Evolutionary conservation across 2,888 invertebrate genomes (phyloP), one percentile per base, ranked within the genome.

Genomic region (Psylliodes chrysocephalus): DNA sequence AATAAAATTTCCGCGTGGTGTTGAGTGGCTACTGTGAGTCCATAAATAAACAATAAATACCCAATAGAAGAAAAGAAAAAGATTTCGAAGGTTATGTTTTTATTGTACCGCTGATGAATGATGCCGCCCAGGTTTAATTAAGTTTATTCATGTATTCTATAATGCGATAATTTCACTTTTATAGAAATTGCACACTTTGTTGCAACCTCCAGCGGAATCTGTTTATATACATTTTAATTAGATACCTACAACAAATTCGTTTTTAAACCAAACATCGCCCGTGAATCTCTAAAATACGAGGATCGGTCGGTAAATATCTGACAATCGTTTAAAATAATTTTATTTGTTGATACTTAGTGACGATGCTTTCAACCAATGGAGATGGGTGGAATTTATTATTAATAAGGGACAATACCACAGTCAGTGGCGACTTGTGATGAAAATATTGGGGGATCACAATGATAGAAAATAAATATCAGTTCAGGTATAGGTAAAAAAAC

Each of bases 131-230:
- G 19, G n/a, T 12, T 8, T 51, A n/a, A n/a, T n/a, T 33, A 51
- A 51, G 30, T 51, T 33, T 15, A 51, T 18, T 51, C 18, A 51
- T 18, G 30, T 51, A 51, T 33, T 33, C 17, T 10, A 51, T 51
- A 14, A 51, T 30, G 30, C 49, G 49, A 30, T 49, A 14, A 49
- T 28, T 49, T 49, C 17, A 49, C 49, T 51, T 51, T 51, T 18
- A 51, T 51, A 33, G 51, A 51, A 33, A 33, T 51, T 51, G 33
- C 30, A 1, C 6, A 51, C 0, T 30, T 8, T 30, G 30, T 30
- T 2, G 8, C 14, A 14, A 35, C 35, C 14, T n/a, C 14, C n/a
- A 12, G 14, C 35, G 14, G 35, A 35, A 14, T 35, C 8, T 14
- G 5, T 35, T 35, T 35, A 35, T 35, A 14, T 35, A 35, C 35